Percentiles rank a stretch among this genome's conserved stretches.
Conservation (phyloP, 2,113 vertebrate species). For the Amia ocellicauda region DNA sequence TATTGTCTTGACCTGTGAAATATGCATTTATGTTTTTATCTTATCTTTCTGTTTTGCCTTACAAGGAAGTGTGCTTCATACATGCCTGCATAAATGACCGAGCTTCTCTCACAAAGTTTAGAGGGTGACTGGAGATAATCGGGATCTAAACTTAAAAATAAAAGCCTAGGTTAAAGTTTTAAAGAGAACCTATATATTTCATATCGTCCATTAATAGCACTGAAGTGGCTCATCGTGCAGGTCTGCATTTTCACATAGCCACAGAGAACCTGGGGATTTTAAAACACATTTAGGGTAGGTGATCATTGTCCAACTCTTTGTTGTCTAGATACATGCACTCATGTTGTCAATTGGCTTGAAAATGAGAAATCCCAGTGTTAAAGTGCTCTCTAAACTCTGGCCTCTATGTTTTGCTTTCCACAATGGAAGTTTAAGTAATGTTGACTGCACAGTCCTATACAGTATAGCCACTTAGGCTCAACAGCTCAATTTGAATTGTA, state of each 20-base stretch:
- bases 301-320: slow-evolving; percentile 44
- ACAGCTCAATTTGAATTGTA: not conserved
- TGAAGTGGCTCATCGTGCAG: slow-evolving; percentile 60
- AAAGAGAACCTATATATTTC: slow-evolving; percentile 57
- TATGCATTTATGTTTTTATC: slow-evolving; percentile 15
- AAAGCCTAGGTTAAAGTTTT: slow-evolving; percentile 67
- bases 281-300: slow-evolving; percentile 49
- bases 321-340: slow-evolving; percentile 41
- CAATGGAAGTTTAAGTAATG: slow-evolving; percentile 7
- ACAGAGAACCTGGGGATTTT: slow-evolving; percentile 49
- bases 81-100: slow-evolving; percentile 9
- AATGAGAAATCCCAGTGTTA: slow-evolving; percentile 38
- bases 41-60: too few relatives aligned
- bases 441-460: not conserved
- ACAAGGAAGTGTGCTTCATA: slow-evolving; percentile 9
- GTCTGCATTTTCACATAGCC: not conserved
- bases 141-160: slow-evolving; percentile 45
- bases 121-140: slow-evolving; percentile 58
- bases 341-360: slow-evolving; percentile 19
- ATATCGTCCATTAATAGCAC: slow-evolving; percentile 47
- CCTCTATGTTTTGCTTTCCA: not conserved
- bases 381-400: slow-evolving; percentile 46
- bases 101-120: slow-evolving; percentile 22
- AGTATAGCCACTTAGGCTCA: slow-evolving; percentile 1
- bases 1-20: too few relatives aligned